Conservation (phyloP, 2,797 vertebrate genomes). For the Hoplostethus atlanticus region DNA sequence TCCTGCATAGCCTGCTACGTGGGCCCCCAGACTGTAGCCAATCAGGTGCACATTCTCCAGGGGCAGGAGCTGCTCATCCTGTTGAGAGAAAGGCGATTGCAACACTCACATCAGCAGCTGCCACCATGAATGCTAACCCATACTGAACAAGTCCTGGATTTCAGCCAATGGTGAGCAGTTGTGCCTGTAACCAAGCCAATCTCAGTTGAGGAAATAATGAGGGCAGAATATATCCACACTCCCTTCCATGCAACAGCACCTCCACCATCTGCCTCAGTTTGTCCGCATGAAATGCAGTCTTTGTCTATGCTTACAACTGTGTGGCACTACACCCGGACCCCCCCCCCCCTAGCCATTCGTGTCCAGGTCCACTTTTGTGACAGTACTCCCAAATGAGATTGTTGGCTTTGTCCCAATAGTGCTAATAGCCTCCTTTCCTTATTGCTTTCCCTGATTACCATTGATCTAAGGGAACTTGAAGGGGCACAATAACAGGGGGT, state of each 20-base stretch:
- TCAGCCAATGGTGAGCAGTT: slow-evolving; percentile 41
- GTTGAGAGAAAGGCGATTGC: slow-evolving; percentile 19
- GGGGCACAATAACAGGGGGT: neutral
- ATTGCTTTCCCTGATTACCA: slow-evolving; percentile 2
- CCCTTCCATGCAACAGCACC: slow-evolving; percentile 51
- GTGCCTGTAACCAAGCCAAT: slow-evolving; percentile 46
- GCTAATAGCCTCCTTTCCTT: slow-evolving; percentile 18
- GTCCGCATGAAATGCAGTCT: slow-evolving; percentile 55
- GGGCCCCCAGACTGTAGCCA: slow-evolving; percentile 97
- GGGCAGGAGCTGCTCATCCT: slow-evolving; percentile 88
- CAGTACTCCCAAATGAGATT: slow-evolving; percentile 38
- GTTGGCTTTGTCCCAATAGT: slow-evolving; percentile 23
- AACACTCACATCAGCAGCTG: slow-evolving; percentile 53
- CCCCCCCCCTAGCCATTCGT: slow-evolving; percentile 13
- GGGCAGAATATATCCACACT: slow-evolving; percentile 31
- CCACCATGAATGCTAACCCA: slow-evolving; percentile 12
- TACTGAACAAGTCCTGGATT: slow-evolving; percentile 33
- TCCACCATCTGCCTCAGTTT: slow-evolving; percentile 62
- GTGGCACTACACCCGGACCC: slow-evolving; percentile 53
- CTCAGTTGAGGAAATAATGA: slow-evolving; percentile 36
- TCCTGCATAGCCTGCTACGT: slow-evolving; percentile 93
- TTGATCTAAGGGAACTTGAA: neutral
- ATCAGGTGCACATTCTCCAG: slow-evolving; percentile 92
- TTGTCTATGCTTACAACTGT: slow-evolving; percentile 59
- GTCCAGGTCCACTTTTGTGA: slow-evolving; percentile 38